Evolutionary conservation across 2,888 invertebrate species (phyloP).

Genomic region (Ectobius pallidus): DNA sequence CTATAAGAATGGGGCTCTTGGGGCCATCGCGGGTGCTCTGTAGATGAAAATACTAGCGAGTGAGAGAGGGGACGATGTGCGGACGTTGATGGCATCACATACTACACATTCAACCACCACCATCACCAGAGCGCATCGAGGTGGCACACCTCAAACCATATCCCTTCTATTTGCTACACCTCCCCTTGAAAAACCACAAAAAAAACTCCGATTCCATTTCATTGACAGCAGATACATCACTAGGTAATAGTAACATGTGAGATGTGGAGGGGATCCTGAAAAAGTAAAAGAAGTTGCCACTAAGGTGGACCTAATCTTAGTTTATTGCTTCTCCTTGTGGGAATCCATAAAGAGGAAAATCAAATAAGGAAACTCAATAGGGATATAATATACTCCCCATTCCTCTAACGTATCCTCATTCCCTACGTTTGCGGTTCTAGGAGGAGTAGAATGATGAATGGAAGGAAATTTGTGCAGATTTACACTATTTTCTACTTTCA

Average conservation of each 20-base stretch:
- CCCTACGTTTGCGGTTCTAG: too few species aligned
- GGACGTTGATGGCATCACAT: slow-evolving; percentile 26
- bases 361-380: background rate
- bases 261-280: background rate
- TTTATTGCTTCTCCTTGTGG: slow-evolving; percentile 24
- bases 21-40: slow-evolving; percentile 9
- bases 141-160: slow-evolving; percentile 2
- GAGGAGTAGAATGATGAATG: background rate
- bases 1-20: slow-evolving; percentile 36
- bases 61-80: background rate
- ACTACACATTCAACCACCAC: slow-evolving; percentile 7
- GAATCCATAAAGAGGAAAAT: slow-evolving; percentile 22
- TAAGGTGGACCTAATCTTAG: slow-evolving; percentile 26
- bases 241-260: background rate
- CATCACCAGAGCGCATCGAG: too few species aligned
- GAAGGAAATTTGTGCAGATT: background rate
- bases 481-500: background rate
- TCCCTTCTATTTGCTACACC: background rate
- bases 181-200: too few species aligned
- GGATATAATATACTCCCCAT: slow-evolving; percentile 4
- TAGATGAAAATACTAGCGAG: background rate
- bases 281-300: slow-evolving; percentile 22
- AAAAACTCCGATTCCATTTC: slow-evolving; percentile 16
- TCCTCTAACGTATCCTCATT: background rate
- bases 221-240: slow-evolving; percentile 31